A percentile compares a stretch with the other conserved stretches of the same genome.
Evolutionary conservation across 2,888 invertebrate genomes (phyloP).

Genomic region (Melikaiella ostensackeni): DNA sequence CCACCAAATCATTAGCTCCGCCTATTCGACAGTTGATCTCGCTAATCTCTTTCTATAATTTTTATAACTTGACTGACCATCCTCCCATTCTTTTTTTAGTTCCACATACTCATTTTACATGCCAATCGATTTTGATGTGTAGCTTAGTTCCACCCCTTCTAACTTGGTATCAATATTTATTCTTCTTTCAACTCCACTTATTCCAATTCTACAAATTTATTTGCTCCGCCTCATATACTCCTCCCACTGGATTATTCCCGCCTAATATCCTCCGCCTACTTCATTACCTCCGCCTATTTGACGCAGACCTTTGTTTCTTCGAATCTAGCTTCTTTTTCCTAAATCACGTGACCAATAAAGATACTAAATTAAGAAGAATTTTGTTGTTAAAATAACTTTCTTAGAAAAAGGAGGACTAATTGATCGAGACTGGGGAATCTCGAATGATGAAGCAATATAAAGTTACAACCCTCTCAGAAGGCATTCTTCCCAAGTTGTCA

Average conservation of each 20-base stretch:
- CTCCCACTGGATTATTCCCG: neutral
- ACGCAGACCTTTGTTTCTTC: no score
- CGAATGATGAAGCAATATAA: slow-evolving; percentile 41
- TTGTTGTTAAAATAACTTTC: no score
- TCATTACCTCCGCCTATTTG: neutral
- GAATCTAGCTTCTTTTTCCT: no score
- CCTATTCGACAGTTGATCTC: no score
- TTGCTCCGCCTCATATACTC: neutral
- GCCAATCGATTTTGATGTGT: no score
- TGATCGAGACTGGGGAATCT: neutral
- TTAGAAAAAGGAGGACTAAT: neutral
- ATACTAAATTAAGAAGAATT: no score
- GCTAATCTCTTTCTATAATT: neutral
- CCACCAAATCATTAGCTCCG: no score
- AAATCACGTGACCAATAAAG: no score
- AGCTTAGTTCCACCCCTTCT: no score
- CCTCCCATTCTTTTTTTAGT: neutral
- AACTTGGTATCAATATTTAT: no score
- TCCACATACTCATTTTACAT: no score
- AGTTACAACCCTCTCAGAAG: slow-evolving; percentile 46
- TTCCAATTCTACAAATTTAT: neutral
- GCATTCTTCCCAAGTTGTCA: slow-evolving; percentile 46
- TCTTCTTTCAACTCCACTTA: no score
- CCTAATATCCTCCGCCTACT: neutral
- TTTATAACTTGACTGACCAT: neutral